Base-by-base conservation (phyloP, 2,797 vertebrate genomes). In the Apogon hyalosoma region DNA sequence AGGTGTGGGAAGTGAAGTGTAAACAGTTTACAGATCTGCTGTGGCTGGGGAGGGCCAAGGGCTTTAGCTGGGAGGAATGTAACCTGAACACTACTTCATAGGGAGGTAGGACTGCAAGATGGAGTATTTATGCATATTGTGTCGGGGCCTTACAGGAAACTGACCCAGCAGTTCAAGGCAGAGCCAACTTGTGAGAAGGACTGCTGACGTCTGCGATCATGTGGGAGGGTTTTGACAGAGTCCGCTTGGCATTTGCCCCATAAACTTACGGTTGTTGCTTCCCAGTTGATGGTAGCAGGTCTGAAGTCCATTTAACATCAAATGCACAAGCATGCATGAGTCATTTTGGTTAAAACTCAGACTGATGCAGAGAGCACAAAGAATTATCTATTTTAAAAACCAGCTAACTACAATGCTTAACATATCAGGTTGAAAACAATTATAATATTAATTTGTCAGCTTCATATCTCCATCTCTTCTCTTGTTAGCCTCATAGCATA, bases 21-120 rank as follows among this genome's bases (percentile, higher is more conserved):
- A 90, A 92, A 92, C 90, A 90, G 85, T 92, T 92, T 92, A 88
- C 86, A 82, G 85, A 90, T 86, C 82, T 87, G 85, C 82, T 75
- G 75, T 47, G 75, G 83, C 84, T 82, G 63, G 84, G 83, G 82
- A 86, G 80, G 75, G 78, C 85, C 66, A 15, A 74, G 64, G 69
- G 83, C 81, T 85, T 82, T 76, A 57, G 84, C 85, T 80, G 64
- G 82, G 69, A 85, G 88, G 83, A 85, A 87, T 82, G 81, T 85
- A 91, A 91, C 88, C 86, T 83, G 79, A 88, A 75, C 84, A 83
- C 63, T 48, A 64, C 87, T 89, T 89, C 87, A 86, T 76, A 87
- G 70, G 73, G 71, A 86, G 57, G 78, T 77, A 62, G 47, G 5
- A 7, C 74, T 70, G 63, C 31, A 7, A 84, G 81, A 88, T 74